These are phyloP conservation scores for Nannoperca australis DNA, from an alignment of 2,797 vertebrate genomes.

Conservation along the genomic window DNA sequence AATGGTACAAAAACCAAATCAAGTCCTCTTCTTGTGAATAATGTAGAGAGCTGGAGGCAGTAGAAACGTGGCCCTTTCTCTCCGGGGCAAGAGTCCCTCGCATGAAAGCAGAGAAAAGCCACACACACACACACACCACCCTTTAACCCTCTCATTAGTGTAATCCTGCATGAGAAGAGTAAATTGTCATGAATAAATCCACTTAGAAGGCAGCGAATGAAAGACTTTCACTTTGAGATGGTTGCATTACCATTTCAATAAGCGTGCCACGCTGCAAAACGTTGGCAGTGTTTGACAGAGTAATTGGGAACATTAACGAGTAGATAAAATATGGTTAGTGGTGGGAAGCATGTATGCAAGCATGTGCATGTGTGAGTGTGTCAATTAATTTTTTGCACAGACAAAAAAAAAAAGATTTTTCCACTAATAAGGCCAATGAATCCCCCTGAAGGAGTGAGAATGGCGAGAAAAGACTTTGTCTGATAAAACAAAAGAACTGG, in stretches of 20 bases:
- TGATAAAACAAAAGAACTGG: slow-evolving; percentile 72
- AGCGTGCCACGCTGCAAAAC: slow-evolving; percentile 67
- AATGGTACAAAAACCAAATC: slow-evolving; percentile 70
- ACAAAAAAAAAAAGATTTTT: slow-evolving; percentile 47
- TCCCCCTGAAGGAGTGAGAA: slow-evolving; percentile 45
- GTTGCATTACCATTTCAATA: slow-evolving; percentile 86
- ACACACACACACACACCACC: slow-evolving; percentile 53
- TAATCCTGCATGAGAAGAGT: slow-evolving; percentile 81
- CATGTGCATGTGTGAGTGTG: slow-evolving; percentile 33
- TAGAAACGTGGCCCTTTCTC: slow-evolving; percentile 65
- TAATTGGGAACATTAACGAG: slow-evolving; percentile 85
- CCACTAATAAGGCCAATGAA: slow-evolving; percentile 58
- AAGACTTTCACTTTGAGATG: slow-evolving; percentile 80
- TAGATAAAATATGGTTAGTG: slow-evolving; percentile 77
- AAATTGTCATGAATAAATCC: slow-evolving; percentile 87
- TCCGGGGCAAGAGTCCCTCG: slow-evolving; percentile 68
- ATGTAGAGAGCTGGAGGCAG: slow-evolving; percentile 67
- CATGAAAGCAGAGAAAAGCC: slow-evolving; percentile 69
- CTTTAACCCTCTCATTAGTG: slow-evolving; percentile 86
- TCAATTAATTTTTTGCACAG: slow-evolving; percentile 57
- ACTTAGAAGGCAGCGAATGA: slow-evolving; percentile 81
- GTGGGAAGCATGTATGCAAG: slow-evolving; percentile 45
- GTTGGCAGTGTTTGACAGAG: slow-evolving; percentile 78
- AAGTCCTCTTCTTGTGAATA: slow-evolving; percentile 75
- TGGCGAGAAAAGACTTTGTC: slow-evolving; percentile 60